Evolutionary conservation across 2,888 invertebrate species (phyloP), one percentile per base, ranked within the genome.

Genomic region (Agrotis clavis): DNA sequence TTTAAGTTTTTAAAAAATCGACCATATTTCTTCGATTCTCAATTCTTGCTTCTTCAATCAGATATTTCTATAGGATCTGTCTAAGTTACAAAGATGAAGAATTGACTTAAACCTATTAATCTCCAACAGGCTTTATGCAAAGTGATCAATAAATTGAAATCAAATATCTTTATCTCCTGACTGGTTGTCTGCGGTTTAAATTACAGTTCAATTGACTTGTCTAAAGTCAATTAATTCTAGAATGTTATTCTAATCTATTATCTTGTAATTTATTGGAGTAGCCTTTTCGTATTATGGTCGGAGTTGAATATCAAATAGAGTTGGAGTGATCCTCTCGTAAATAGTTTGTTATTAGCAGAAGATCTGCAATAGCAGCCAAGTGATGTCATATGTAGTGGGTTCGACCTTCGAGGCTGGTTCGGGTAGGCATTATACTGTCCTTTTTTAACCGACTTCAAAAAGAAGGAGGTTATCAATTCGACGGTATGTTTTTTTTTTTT

Each of bases 81-180:
- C 16, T 70, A n/a, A 70, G 6, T 62, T 51, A 51, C 70, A 41
- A 51, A 70, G 61, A 62, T 51, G 50, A 62, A 45, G 57, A 62
- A 66, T 80, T 9, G 60, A 14, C 60, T 64, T 41, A 21, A 77
- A 67, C 59, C 65, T 79, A 82, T 84, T 84, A 79, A 82, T 82
- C 66, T 78, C 67, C 57, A 19, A 30, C 64, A 67, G 62, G 30
- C 25, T 30, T 45, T 57, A 35, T 35, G 57, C 67, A 75, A 70
- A 74, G 71, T 65, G 47, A 71, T 76, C 83, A 56, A 63, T 78
- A 60, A 74, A 78, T 73, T 77, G 74, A 82, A 71, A 76, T 77
- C 67, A 73, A 74, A 80, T 79, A 71, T 75, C 76, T 74, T 66
- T 64, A 71, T 53, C 51, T 65, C 4, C 53, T 60, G 64, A 66